Evolutionary conservation across 2,888 invertebrate genomes (phyloP), one percentile per base, ranked within the genome.

Genomic region (Leptinotarsa tumamoca): DNA sequence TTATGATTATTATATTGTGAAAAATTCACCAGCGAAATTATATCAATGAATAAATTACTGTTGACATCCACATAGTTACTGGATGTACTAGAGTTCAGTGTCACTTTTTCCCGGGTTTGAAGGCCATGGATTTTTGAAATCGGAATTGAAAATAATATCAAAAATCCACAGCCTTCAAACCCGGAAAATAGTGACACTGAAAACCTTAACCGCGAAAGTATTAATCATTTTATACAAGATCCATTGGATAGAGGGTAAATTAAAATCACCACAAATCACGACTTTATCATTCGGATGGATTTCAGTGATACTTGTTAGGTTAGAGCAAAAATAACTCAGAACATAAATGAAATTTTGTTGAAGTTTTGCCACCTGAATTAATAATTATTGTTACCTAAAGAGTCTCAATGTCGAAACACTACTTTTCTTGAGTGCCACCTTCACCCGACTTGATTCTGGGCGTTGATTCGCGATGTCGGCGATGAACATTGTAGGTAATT

Each of bases 291-390:
- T 51, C 50, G 52, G 51, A 51, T 68, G 4, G 68, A 3, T 70
- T 14, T 15, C 54, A 27, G 23, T 23, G 33, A 54, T 33, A 52
- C 56, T 54, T 21, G 70, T 51, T 23, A 5, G n/a, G 5, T 54
- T 70, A n/a, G 56, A 70, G 70, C 56, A 70, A 27, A 70, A 66
- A 23, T 27, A 66, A 23, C 33, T 50, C 54, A 56, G 2, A 70
- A 1, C n/a, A 49, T 3, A 43, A 21, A 68, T 51, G 21, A 43
- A 68, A 13, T 68, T 68, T 49, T 15, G 14, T 43, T 15, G 51
- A 56, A n/a, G 10, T 56, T 18, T 56, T 10, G n/a, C n/a, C 67
- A 67, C 50, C 67, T 67, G 50, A 43, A 49, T 33, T 21, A 67
- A 14, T 49, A 43, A 27, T 67, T 43, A 49, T 4, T 67, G 67